Evolutionary conservation across 2,113 vertebrate species (phyloP), one percentile per base, ranked within the genome.

Genomic region (Prionailurus viverrinus): DNA sequence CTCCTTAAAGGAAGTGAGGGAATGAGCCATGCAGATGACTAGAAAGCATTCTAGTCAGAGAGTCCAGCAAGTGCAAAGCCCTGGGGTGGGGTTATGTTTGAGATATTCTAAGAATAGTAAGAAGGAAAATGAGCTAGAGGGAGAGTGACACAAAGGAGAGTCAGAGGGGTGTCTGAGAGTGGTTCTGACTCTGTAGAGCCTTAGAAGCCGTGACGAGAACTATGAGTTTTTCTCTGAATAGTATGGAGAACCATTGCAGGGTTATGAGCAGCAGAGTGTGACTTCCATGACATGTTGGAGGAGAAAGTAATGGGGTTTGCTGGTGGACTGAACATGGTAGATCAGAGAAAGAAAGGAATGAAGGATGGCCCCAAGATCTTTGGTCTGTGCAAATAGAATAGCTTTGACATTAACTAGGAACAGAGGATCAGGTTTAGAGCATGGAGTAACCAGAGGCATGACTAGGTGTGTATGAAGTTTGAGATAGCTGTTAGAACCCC

Each of bases 141-240:
- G 13, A 48, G 45, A 65, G n/a, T 33, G 41, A 23, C 14, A 53
- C 1, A 21, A 86, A 39, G 0, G 51, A 79, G 74, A 53, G 10
- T 10, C 69, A 68, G 68, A 53, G 63, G 31, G 53, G 29, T 31
- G 4, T 8, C 68, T 55, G 55, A 68, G 58, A 31, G 16, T 66
- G 36, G 5, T 6, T 48, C 3, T 16, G 39, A 48, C 23, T 33
- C 2, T 2, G 14, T 1, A 41, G 36, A 7, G 14, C 21, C 18
- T 74, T 61, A 33, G 31, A 81, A 92, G 66, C 69, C 48, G 23
- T 21, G 15, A 7, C 29, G 9, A 88, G 39, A 18, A 71, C 15
- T 68, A 3, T 1, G 9, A 58, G 16, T 25, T 41, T 89, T 78
- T 41, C 18, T 39, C 87, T 80, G 66, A 31, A 51, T 76, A 55